Conservation (phyloP, 2,888 invertebrate genomes). For the Urechis unicinctus region DNA sequence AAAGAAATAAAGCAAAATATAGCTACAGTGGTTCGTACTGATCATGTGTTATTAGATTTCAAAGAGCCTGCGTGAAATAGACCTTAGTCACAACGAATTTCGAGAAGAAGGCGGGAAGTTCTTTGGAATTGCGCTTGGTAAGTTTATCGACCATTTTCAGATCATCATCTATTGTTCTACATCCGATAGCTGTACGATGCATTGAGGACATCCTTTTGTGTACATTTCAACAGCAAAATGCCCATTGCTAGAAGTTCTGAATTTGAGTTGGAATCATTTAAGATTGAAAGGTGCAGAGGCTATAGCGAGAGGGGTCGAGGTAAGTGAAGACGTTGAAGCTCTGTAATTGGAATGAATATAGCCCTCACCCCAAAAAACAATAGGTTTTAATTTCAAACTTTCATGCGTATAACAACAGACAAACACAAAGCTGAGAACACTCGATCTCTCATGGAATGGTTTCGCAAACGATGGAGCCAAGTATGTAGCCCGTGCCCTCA, state of each 20-base stretch:
- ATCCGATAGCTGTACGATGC: too few relatives aligned
- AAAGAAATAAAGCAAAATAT: too few relatives aligned
- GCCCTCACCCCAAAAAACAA: background rate
- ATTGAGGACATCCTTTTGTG: background rate
- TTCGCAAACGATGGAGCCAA: slow-evolving; percentile 7
- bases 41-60: too few relatives aligned
- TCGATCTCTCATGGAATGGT: slow-evolving; percentile 15
- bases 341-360: background rate
- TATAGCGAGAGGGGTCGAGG: background rate
- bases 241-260: background rate
- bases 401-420: too few relatives aligned
- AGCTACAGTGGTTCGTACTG: too few relatives aligned
- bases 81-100: background rate
- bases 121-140: background rate
- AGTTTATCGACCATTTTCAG: background rate
- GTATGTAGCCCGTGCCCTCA: slow-evolving; percentile 2
- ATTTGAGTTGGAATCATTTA: background rate
- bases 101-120: background rate
- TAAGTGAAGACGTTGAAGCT: background rate
- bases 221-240: background rate
- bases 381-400: too few relatives aligned
- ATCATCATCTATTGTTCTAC: background rate
- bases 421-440: slow-evolving; percentile 7
- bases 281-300: background rate
- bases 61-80: too few relatives aligned